Evolutionary conservation across 2,888 invertebrate genomes (phyloP), one percentile per base, ranked within the genome.

Genomic region (Thera obeliscata): DNA sequence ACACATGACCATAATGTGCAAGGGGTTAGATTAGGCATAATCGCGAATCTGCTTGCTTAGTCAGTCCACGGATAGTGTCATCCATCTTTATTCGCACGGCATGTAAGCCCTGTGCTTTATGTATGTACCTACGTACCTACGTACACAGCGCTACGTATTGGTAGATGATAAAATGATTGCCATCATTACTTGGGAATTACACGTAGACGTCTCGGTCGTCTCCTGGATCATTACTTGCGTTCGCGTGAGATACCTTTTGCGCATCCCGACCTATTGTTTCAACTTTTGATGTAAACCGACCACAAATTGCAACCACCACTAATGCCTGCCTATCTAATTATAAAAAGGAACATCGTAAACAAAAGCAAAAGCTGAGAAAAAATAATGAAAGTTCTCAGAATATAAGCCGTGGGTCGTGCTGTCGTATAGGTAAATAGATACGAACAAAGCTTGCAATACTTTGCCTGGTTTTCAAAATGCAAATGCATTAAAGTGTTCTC

Each of bases 111-210:
- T 69, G 56, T 60, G 33, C 54, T 61, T 50, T 59, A 55, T 49
- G 48, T 56, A 49, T 12, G 64, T 12, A n/a, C n/a, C n/a, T n/a
- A 61, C 48, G 48, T 50, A 12, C 50, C 22, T 50, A 52, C 9
- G 9, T 41, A 33, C 9, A 52, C 52, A 33, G 9, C 9, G 33
- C 35, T 58, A 56, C 57, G 67, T 69, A 90, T 88, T 86, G 89
- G 87, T 84, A 85, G 90, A 92, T 90, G 90, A 88, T 89, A 86
- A 89, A 90, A 92, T 92, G 90, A 93, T 93, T 91, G 87, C 91
- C 80, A 84, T 90, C 90, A 92, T 92, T 93, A 91, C 82, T 69
- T 70, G 79, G 70, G 84, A 89, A 91, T 91, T 89, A 89, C 87
- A 80, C 78, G 83, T 76, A 81, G 85, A 79, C 81, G 82, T 84